phyloP scores from a whole-genome alignment of 2,797 vertebrate genomes.

The Micropoecilia bifurca region DNA sequence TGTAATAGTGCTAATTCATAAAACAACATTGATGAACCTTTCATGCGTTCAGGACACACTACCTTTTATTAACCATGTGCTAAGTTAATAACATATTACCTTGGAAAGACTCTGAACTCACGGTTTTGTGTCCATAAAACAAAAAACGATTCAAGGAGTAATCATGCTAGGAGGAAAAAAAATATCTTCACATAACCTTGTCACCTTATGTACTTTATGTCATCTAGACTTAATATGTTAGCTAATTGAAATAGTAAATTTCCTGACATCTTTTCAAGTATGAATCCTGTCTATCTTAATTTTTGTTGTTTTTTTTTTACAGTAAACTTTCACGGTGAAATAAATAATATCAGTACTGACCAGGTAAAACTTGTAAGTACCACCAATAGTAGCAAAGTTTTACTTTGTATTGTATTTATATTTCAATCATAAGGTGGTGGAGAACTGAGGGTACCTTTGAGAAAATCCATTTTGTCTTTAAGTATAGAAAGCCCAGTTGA shows the following conservation, averaged over 20 bases:
- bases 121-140: conserved; percentile 14
- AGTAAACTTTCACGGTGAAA: not conserved
- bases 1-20: conserved; percentile 97
- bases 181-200: not conserved
- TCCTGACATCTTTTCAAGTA: not conserved
- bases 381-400: not conserved
- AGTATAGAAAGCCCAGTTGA: conserved; percentile 32
- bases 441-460: conserved; percentile 39
- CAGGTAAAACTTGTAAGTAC: not conserved
- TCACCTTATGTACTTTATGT: not conserved
- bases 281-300: no score
- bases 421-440: not conserved
- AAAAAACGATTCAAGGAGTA: conserved; percentile 20
- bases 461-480: not conserved
- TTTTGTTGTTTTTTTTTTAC: not conserved
- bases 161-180: not conserved
- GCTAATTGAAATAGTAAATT: not conserved
- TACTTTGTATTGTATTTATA: not conserved
- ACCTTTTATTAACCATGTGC: conserved; percentile 92
- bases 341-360: not conserved
- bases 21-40: conserved; percentile 97
- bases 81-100: conserved; percentile 89
- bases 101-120: conserved; percentile 72
- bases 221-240: not conserved
- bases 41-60: conserved; percentile 95